phyloP scores from a whole-genome alignment of 2,113 vertebrate species.

The Melanerpes aurifrons region DNA sequence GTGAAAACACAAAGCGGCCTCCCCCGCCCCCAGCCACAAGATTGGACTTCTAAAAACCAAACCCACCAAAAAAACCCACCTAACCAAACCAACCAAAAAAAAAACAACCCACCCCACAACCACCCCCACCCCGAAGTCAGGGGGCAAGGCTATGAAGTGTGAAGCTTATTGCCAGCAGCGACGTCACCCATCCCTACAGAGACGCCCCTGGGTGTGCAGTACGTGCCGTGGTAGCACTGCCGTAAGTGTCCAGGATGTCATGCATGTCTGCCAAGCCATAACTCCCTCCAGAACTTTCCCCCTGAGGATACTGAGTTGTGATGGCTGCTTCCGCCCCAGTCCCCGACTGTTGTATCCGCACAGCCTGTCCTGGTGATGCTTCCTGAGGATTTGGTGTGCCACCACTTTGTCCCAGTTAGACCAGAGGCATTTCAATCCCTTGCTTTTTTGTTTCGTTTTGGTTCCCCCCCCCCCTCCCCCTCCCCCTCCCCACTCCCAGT shows the following conservation, averaged over 20 bases:
- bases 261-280: conserved; percentile 31
- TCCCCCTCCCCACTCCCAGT: background rate
- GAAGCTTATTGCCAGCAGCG: background rate
- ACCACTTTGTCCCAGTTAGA: conserved; percentile 21
- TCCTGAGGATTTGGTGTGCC: conserved; percentile 30
- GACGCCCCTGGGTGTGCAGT: conserved; percentile 19
- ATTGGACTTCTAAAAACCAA: background rate
- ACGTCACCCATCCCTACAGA: conserved; percentile 59
- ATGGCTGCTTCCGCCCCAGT: conserved; percentile 56
- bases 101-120: background rate
- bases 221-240: conserved; percentile 21
- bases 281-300: conserved; percentile 47
- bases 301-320: conserved; percentile 28
- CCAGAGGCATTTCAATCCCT: conserved; percentile 5
- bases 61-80: too few relatives aligned
- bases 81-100: background rate
- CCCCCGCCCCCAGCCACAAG: background rate
- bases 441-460: background rate
- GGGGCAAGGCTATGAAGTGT: background rate
- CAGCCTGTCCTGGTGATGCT: conserved; percentile 47
- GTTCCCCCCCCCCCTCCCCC: too few relatives aligned
- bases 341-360: conserved; percentile 58
- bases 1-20: background rate
- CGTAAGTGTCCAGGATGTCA: conserved; percentile 45
- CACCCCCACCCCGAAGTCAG: fast-evolving